A percentile compares a stretch with the other conserved stretches of the same genome.
Conservation (phyloP, 2,888 invertebrate species). For the Pandemis heparana region DNA sequence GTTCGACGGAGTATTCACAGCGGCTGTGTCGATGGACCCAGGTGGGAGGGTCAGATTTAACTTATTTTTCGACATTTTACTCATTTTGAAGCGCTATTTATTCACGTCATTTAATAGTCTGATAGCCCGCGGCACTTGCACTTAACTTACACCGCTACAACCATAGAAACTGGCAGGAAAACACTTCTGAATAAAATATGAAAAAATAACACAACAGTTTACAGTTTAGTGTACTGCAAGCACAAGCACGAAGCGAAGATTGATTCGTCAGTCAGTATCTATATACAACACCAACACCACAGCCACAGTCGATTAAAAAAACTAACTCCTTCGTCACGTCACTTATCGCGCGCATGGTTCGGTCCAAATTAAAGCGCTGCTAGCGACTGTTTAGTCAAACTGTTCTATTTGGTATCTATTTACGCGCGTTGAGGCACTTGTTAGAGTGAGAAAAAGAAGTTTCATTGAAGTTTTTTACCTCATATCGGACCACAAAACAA, state of each 20-base stretch:
- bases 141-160: conserved; percentile 10
- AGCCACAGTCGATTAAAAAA: conserved; percentile 11
- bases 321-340: conserved; percentile 7
- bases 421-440: background rate
- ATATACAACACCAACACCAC: no score
- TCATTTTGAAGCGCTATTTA: conserved; percentile 68
- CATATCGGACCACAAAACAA: background rate
- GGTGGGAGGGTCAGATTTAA: conserved; percentile 95
- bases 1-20: conserved; percentile 86
- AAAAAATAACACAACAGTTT: conserved; percentile 15
- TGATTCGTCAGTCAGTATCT: conserved; percentile 20
- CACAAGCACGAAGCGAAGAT: no score
- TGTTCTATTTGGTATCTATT: background rate
- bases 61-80: conserved; percentile 96
- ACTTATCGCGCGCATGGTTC: conserved; percentile 12
- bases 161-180: conserved; percentile 9
- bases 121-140: conserved; percentile 19
- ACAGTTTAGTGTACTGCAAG: background rate
- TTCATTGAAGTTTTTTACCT: background rate
- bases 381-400: background rate
- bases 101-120: conserved; percentile 56
- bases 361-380: conserved; percentile 15
- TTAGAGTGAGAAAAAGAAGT: background rate
- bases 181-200: conserved; percentile 17
- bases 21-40: conserved; percentile 92